A percentile compares a stretch with the other conserved stretches of the same genome.
Evolutionary conservation across 2,797 vertebrate genomes (phyloP).

Genomic region (Zenarchopterus dispar): DNA sequence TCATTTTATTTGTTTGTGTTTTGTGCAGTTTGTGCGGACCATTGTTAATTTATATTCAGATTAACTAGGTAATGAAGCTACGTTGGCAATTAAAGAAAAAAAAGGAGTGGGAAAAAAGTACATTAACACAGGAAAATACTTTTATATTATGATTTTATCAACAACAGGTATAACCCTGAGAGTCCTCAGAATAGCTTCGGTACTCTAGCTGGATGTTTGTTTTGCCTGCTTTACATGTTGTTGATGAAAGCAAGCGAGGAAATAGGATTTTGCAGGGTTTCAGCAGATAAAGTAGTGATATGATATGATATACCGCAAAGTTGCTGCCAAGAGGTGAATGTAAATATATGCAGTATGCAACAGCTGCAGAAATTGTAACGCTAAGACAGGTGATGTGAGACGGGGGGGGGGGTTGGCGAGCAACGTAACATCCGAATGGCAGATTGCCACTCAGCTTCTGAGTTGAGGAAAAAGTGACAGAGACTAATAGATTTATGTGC

Average conservation of each 20-base stretch:
- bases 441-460: constrained; percentile 83
- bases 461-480: constrained; percentile 83
- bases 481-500: constrained; percentile 89
- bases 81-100: constrained; percentile 4
- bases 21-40: constrained; percentile 14
- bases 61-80: background rate
- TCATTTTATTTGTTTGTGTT: constrained; percentile 49
- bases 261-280: constrained; percentile 51
- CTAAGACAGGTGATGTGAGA: constrained; percentile 36
- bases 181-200: constrained; percentile 33
- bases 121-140: background rate
- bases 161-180: background rate
- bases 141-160: constrained; percentile 12
- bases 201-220: constrained; percentile 35
- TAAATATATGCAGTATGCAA: constrained; percentile 55
- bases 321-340: constrained; percentile 49
- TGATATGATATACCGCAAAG: constrained; percentile 42
- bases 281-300: constrained; percentile 60
- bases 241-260: constrained; percentile 37
- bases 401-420: background rate
- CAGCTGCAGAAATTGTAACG: constrained; percentile 37
- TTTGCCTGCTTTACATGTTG: constrained; percentile 37
- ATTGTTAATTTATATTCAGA: background rate
- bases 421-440: constrained; percentile 74
- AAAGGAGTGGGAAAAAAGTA: background rate